These are phyloP conservation scores for Acropternis orthonyx DNA, from an alignment of 2,797 vertebrate genomes.

Conservation along the genomic window DNA sequence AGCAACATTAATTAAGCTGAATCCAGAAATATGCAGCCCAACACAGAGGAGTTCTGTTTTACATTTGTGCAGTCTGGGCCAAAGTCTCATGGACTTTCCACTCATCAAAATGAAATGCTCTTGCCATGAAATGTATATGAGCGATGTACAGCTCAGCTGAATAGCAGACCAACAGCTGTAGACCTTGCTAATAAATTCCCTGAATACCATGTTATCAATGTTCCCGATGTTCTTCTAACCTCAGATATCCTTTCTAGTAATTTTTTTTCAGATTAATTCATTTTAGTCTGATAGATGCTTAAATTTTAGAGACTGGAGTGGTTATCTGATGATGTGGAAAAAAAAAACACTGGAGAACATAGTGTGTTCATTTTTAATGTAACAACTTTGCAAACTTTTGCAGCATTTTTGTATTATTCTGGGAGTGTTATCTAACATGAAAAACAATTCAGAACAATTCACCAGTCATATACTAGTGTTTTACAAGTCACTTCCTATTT, in stretches of 20 bases:
- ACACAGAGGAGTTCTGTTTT: slow-evolving; percentile 53
- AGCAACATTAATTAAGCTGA: slow-evolving; percentile 58
- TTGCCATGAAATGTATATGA: slow-evolving; percentile 61
- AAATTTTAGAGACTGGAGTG: neutral
- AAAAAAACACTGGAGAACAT: neutral
- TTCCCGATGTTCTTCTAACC: neutral
- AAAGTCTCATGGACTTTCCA: slow-evolving; percentile 43
- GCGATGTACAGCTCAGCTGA: neutral
- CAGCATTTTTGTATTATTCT: neutral
- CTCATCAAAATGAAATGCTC: slow-evolving; percentile 42
- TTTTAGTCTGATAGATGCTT: neutral
- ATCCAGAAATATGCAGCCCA: slow-evolving; percentile 30
- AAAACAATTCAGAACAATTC: neutral
- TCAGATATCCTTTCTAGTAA: neutral
- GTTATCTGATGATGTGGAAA: neutral
- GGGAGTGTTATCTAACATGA: neutral
- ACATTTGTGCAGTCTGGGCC: slow-evolving; percentile 11
- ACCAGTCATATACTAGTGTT: neutral
- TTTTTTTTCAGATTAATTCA: neutral
- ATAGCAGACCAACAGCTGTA: slow-evolving; percentile 61
- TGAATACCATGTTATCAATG: slow-evolving; percentile 40
- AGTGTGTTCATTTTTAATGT: neutral
- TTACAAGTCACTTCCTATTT: neutral
- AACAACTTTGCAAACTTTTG: neutral
- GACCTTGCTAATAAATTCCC: slow-evolving; percentile 58